Base-by-base conservation (phyloP, 2,113 vertebrate species). In the Damaliscus lunatus region DNA sequence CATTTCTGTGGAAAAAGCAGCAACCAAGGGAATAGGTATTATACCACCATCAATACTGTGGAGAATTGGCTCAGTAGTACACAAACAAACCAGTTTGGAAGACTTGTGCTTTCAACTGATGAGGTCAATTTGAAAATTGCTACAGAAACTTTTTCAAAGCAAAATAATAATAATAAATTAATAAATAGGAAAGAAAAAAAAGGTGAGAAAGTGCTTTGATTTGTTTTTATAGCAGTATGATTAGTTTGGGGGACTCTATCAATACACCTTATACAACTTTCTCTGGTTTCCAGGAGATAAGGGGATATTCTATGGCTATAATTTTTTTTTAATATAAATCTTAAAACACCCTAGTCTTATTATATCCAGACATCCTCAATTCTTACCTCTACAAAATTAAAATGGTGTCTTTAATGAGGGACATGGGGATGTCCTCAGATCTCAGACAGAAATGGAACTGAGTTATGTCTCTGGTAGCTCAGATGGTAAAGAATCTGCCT, bases 301-400 rank as follows among this genome's bases (percentile, higher is more conserved):
- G 31, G 21, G 40, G 52, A 33, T 84, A 43, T n/a, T 36, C 1
- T 71, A 14, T 81, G 74, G 31, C 94, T 81, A 59, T 77, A 52
- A 17, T 50, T 40, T 64, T 88, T 77, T 81, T 48, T 59, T 59
- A 48, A 71, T 93, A 31, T 43, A 92, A 93, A 94, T 59, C 25
- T 59, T 93, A 93, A 57, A 59, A 85, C 15, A 8, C 12, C 33
- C 11, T 67, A 36, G 23, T 23, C 29, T 95, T 21, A 62, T 62
- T 84, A 86, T 93, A 83, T 67, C 25, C 27, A 91, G 21, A 11
- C 16, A 77, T 14, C 43, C 78, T 46, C 40, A 95, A 25, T 74
- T 91, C 77, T 97, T 93, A 77, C 29, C 71, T 62, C 55, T 91
- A 40, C 59, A 91, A 96, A 96, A 95, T 67, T 89, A 88, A 95